phyloP scores from a whole-genome alignment of 2,888 invertebrate species.

The Papilio elwesi region DNA sequence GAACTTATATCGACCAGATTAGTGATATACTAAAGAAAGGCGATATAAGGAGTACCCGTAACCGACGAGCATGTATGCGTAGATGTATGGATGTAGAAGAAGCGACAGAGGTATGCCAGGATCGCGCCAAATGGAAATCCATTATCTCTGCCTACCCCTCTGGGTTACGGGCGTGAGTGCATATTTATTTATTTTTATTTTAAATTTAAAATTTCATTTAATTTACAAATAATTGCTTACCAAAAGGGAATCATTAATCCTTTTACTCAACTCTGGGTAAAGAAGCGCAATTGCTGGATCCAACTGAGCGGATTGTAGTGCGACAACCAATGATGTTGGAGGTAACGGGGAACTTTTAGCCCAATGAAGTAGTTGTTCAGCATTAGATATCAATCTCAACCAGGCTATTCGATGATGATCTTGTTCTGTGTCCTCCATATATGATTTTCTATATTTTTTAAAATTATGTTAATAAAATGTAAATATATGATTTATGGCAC shows the following conservation, averaged over 20 bases:
- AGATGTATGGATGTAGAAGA: too few relatives aligned
- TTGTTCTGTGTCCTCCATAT: conserved; percentile 55
- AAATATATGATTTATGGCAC: neutral
- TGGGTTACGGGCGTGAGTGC: too few relatives aligned
- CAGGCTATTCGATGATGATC: conserved; percentile 64
- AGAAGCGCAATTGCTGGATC: conserved; percentile 70
- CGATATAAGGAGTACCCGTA: too few relatives aligned
- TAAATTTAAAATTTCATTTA: too few relatives aligned
- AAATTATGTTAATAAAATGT: conserved; percentile 18
- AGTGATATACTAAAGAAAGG: too few relatives aligned
- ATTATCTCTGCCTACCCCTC: too few relatives aligned
- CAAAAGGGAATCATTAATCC: conserved; percentile 59
- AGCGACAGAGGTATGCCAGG: too few relatives aligned
- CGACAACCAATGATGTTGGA: conserved; percentile 61
- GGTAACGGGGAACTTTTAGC: conserved; percentile 64
- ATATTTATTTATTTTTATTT: too few relatives aligned
- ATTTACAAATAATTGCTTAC: conserved; percentile 47
- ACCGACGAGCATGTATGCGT: too few relatives aligned
- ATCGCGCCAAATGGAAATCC: too few relatives aligned
- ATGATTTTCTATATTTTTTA: conserved; percentile 61
- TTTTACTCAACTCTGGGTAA: conserved; percentile 61
- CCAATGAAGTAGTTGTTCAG: conserved; percentile 64
- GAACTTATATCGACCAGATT: too few relatives aligned
- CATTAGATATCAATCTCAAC: conserved; percentile 62
- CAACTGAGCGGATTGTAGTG: conserved; percentile 65